A percentile compares a stretch with the other conserved stretches of the same genome.
Conservation (phyloP, 1,140 invertebrate species). For the Brachionus asplanchnoidis region DNA sequence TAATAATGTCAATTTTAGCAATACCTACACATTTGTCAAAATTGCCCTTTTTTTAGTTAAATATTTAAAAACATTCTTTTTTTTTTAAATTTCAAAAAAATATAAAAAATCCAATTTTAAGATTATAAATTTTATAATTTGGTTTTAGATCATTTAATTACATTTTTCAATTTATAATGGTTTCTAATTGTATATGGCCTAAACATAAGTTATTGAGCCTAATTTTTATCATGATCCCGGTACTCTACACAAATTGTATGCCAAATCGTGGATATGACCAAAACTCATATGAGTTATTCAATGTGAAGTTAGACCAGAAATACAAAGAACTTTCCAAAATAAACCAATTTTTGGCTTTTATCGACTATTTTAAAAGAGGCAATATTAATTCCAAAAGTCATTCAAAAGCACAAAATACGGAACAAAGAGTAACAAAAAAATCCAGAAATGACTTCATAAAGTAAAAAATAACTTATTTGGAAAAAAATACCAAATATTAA, state of each 20-base stretch:
- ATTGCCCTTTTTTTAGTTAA: no score
- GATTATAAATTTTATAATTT: background rate
- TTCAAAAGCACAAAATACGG: background rate
- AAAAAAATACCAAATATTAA: background rate
- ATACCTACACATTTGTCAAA: background rate
- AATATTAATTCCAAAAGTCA: background rate
- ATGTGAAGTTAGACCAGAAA: background rate
- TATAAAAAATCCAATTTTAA: no score
- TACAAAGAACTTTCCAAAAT: background rate
- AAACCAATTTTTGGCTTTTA: background rate
- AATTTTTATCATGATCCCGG: background rate
- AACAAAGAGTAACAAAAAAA: background rate
- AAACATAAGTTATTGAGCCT: background rate
- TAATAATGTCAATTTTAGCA: background rate
- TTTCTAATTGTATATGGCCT: background rate
- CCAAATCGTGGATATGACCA: background rate
- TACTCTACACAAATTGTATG: background rate
- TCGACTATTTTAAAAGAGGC: background rate
- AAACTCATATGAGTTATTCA: background rate
- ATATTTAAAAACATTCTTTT: background rate
- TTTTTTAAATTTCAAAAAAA: background rate
- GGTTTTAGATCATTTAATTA: background rate
- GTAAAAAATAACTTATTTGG: background rate
- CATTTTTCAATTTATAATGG: background rate
- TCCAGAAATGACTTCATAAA: background rate